These are phyloP conservation scores for Cephonodes hylas DNA, from an alignment of 2,888 invertebrate species.

Conservation along the genomic window DNA sequence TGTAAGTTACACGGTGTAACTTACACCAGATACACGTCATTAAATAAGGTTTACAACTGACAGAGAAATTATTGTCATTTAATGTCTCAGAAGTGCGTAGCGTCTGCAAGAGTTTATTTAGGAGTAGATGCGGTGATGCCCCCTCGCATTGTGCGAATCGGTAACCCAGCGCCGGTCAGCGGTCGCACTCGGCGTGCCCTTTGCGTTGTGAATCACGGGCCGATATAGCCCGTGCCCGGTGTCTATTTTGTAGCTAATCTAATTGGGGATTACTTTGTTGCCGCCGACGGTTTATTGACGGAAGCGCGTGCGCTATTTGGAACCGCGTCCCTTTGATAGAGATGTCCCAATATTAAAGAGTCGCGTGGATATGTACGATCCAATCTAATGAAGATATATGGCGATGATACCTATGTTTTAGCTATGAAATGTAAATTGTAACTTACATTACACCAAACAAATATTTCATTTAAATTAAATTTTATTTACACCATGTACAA, in stretches of 20 bases:
- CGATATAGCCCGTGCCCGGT: constrained; percentile 31
- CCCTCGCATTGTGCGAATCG: constrained; percentile 23
- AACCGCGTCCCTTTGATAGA: neutral
- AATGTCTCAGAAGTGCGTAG: neutral
- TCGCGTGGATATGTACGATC: neutral
- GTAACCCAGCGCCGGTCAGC: constrained; percentile 48
- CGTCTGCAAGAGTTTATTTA: neutral
- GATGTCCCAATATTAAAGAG: neutral
- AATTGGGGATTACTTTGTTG: constrained; percentile 13
- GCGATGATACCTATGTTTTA: too few relatives aligned
- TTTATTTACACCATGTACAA: too few relatives aligned
- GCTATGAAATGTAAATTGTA: too few relatives aligned
- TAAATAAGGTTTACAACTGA: too few relatives aligned
- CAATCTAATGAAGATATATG: too few relatives aligned
- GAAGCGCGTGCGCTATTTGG: constrained; percentile 2
- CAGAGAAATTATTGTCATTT: too few relatives aligned
- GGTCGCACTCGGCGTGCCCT: constrained; percentile 41
- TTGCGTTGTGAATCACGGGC: constrained; percentile 56
- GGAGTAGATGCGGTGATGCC: constrained; percentile 1
- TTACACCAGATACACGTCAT: too few relatives aligned
- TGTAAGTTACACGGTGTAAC: too few relatives aligned
- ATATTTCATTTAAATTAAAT: too few relatives aligned
- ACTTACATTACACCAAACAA: too few relatives aligned
- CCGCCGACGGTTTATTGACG: neutral
- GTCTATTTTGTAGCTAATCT: constrained; percentile 25